Conservation (phyloP, 2,797 vertebrate genomes). For the Lutra lutra region DNA sequence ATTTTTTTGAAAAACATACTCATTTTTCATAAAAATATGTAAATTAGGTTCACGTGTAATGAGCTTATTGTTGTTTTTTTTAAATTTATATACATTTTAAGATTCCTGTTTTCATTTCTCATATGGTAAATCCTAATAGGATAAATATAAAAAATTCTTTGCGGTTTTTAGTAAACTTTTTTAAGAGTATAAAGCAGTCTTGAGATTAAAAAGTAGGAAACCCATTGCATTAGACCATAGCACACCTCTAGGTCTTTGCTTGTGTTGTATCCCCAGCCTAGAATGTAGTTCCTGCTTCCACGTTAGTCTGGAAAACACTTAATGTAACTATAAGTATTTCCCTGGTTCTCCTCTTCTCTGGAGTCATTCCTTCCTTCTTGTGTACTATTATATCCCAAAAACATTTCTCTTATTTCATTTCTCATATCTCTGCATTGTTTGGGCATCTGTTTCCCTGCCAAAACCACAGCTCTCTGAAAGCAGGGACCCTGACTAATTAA, state of each 20-base stretch:
- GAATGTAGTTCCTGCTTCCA: background rate
- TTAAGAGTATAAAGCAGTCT: background rate
- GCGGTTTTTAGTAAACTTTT: background rate
- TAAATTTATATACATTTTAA: background rate
- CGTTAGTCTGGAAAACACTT: background rate
- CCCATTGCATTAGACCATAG: background rate
- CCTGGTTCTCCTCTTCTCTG: background rate
- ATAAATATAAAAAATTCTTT: background rate
- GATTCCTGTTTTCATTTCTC: background rate
- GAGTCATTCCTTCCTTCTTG: background rate
- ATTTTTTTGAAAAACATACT: background rate
- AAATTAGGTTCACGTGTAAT: background rate
- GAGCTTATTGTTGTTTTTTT: background rate
- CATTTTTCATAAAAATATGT: constrained; percentile 40
- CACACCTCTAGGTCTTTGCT: background rate
- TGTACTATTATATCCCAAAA: background rate
- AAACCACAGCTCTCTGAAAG: background rate
- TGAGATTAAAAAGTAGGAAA: background rate
- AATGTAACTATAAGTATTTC: background rate
- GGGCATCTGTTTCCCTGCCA: background rate
- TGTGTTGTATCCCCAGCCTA: background rate
- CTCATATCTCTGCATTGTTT: background rate
- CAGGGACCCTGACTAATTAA: constrained; percentile 20
- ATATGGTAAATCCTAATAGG: background rate
- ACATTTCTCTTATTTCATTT: background rate